A percentile compares a stretch with the other conserved stretches of the same genome.
Evolutionary conservation across 2,113 vertebrate species (phyloP).

Genomic region (Oplegnathus fasciatus): DNA sequence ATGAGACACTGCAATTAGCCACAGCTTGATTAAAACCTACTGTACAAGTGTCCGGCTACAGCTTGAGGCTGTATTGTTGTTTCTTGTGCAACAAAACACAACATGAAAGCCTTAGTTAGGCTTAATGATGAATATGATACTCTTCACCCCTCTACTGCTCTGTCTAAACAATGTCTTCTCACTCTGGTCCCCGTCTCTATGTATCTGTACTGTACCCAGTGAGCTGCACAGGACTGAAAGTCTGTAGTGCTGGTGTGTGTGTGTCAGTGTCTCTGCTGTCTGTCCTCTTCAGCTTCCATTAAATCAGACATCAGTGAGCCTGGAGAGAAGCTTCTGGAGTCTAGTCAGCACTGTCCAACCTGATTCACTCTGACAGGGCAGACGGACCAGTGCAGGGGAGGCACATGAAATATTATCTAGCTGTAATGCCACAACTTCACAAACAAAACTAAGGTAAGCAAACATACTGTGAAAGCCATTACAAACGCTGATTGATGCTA

Average conservation of each 20-base stretch:
- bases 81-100: neutral
- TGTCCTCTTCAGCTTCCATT: conserved; percentile 69
- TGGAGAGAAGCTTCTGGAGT: conserved; percentile 62
- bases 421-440: neutral
- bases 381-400: conserved; percentile 27
- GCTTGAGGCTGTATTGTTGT: conserved; percentile 13
- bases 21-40: conserved; percentile 36
- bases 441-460: conserved; percentile 1
- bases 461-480: neutral
- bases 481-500: neutral
- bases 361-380: conserved; percentile 68
- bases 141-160: neutral
- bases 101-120: neutral
- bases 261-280: conserved; percentile 34
- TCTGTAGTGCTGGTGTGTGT: neutral
- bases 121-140: conserved; percentile 12
- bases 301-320: conserved; percentile 66
- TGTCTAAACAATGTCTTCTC: conserved; percentile 37
- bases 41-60: conserved; percentile 12
- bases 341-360: conserved; percentile 51
- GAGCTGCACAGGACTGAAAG: conserved; percentile 31
- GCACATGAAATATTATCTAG: conserved; percentile 32
- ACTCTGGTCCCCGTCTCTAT: conserved; percentile 22
- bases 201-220: conserved; percentile 21
- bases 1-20: conserved; percentile 32